These are phyloP conservation scores for Helobdella robusta DNA, from an alignment of 2,888 invertebrate genomes.

Conservation along the genomic window DNA sequence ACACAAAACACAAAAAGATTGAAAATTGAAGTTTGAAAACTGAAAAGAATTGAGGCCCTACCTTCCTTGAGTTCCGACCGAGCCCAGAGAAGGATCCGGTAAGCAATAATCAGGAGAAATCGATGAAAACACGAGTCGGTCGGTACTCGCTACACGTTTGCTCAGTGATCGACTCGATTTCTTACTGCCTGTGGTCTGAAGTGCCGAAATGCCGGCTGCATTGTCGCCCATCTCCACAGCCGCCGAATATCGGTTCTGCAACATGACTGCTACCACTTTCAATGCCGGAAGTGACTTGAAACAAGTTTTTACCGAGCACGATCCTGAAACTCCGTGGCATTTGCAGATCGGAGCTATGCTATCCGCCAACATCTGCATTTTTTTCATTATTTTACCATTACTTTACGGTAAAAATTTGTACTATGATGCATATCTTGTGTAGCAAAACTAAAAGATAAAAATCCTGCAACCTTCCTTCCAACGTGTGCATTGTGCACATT, in stretches of 20 bases:
- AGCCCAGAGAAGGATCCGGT: slow-evolving; percentile 64
- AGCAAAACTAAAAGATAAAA: no score
- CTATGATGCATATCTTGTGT: no score
- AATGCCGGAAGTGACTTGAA: slow-evolving; percentile 19
- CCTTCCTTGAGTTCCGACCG: slow-evolving; percentile 70
- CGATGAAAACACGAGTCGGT: slow-evolving; percentile 64
- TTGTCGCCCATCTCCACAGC: slow-evolving; percentile 9
- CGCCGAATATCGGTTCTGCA: slow-evolving; percentile 16
- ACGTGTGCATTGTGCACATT: slow-evolving; percentile 92
- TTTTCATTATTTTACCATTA: no score
- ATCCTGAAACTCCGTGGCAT: slow-evolving; percentile 21
- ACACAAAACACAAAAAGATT: no score
- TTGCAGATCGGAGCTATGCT: slow-evolving; percentile 15
- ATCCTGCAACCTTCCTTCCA: slow-evolving; percentile 77
- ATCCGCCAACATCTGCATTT: slow-evolving; percentile 10
- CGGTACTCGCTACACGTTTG: slow-evolving; percentile 18
- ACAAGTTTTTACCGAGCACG: slow-evolving; percentile 17
- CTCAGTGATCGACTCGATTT: slow-evolving; percentile 15
- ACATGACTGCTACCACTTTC: not conserved
- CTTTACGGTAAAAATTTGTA: no score
- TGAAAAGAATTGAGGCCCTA: slow-evolving; percentile 50
- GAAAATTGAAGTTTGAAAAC: no score
- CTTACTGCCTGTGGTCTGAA: not conserved
- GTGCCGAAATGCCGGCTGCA: not conserved
- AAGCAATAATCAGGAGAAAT: slow-evolving; percentile 76